phyloP scores from a whole-genome alignment of 2,888 invertebrate genomes.

The Rhodophaea formosa region DNA sequence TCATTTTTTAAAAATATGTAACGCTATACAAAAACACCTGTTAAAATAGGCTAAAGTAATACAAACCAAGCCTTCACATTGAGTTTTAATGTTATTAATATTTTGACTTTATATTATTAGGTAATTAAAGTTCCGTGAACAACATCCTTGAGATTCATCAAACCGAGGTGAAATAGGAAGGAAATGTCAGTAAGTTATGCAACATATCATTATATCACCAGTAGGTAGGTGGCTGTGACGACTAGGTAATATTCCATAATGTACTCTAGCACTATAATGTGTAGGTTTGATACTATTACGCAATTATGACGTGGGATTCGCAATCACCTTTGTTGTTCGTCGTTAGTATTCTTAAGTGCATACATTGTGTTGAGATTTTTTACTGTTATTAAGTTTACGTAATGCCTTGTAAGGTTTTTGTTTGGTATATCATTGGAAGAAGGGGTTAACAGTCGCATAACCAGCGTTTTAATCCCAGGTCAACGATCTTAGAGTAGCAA shows the following conservation, averaged over 20 bases:
- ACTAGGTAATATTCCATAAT: constrained; percentile 4
- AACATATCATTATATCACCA: constrained; percentile 1
- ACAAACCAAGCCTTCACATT: no score
- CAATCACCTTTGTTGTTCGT: not conserved
- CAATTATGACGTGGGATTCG: constrained; percentile 5
- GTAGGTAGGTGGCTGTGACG: not conserved
- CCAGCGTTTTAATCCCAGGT: not conserved
- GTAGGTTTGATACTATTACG: constrained; percentile 8
- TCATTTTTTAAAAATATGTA: no score
- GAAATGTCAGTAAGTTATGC: constrained; percentile 7
- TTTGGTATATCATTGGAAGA: not conserved
- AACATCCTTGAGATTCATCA: not conserved
- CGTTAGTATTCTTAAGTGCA: not conserved
- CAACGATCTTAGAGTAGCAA: not conserved
- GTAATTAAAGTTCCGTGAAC: not conserved
- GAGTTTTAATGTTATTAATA: no score
- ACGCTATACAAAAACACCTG: no score
- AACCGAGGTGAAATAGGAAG: not conserved
- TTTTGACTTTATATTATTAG: no score
- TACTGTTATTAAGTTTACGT: constrained; percentile 2
- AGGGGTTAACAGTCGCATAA: not conserved
- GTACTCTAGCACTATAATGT: not conserved
- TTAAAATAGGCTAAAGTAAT: no score
- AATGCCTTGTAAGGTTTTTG: not conserved
- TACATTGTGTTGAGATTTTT: not conserved